Evolutionary conservation across 2,797 vertebrate genomes (phyloP), one percentile per base, ranked within the genome.

Genomic region (Pempheris klunzingeri): DNA sequence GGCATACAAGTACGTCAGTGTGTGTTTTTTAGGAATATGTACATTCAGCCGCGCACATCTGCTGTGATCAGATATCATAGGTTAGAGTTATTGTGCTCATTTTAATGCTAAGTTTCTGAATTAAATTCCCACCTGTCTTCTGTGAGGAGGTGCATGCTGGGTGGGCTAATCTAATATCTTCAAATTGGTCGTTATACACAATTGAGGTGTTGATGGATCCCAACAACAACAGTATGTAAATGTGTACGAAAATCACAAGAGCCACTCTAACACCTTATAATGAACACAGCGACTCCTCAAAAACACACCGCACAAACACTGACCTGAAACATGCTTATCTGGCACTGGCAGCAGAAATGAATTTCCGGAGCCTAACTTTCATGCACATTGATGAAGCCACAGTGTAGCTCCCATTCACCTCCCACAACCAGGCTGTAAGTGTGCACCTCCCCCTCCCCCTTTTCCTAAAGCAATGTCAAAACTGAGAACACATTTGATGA

Each of bases 251-350:
- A 92, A 89, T 84, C 78, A 91, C 83, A 76, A 93, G 83, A 90
- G 82, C 84, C 78, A 86, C 89, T 89, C 90, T 92, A 90, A 93
- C 93, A 94, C 93, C 92, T 94, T 90, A 67, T 94, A 94, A 94
- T 94, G 93, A 94, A 90, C 78, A 82, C 49, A 10, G 75, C 57
- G 9, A 73, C 82, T 86, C 61, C 63, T 80, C 70, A 55, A 77
- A 82, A 88, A 86, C 77, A 62, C 73, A 62, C 55, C 24, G 74
- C 76, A 69, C 85, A 92, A 83, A 91, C 85, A 87, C 81, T 84
- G 85, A 86, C 85, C 83, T 77, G 76, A 93, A 92, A 92, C 88
- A 88, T 93, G 88, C 89, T 92, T 92, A 92, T 92, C 81, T 88
- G 84, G 90, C 86, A 85, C 77, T 80, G 80, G 66, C 77, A 20